Percentiles rank a stretch among this genome's conserved stretches.
Conservation (phyloP, 2,113 vertebrate genomes). For the Nesospiza acunhae region DNA sequence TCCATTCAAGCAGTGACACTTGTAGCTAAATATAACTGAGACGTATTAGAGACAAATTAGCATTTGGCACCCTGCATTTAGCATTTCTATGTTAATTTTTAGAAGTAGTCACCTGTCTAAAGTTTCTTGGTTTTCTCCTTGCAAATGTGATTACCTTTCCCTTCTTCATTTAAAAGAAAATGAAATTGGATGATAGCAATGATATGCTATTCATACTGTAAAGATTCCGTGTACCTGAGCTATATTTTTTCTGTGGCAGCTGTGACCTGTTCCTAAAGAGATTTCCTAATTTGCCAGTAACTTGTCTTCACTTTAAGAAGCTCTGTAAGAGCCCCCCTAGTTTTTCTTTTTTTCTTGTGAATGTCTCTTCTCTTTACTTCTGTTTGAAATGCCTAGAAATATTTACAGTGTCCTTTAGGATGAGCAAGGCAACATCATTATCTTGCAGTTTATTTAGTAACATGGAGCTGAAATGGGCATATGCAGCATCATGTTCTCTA, state of each 20-base stretch:
- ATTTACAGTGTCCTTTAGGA: constrained; percentile 44
- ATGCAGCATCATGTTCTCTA: constrained; percentile 52
- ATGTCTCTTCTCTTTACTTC: background rate
- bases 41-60: background rate
- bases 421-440: background rate
- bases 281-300: background rate
- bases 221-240: background rate
- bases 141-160: background rate
- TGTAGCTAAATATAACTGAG: background rate
- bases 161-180: background rate
- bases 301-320: background rate
- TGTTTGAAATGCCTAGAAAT: background rate
- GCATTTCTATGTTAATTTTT: background rate
- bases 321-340: background rate
- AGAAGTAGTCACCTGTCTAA: background rate
- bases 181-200: background rate
- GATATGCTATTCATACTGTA: background rate
- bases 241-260: background rate
- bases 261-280: background rate
- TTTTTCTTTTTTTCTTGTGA: background rate
- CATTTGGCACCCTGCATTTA: background rate
- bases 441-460: constrained; percentile 60
- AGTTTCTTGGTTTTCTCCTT: background rate
- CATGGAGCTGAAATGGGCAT: constrained; percentile 39
- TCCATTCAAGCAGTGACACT: background rate